These are phyloP conservation scores for Eristalis arbustorum DNA, from an alignment of 2,888 invertebrate species.

Conservation along the genomic window DNA sequence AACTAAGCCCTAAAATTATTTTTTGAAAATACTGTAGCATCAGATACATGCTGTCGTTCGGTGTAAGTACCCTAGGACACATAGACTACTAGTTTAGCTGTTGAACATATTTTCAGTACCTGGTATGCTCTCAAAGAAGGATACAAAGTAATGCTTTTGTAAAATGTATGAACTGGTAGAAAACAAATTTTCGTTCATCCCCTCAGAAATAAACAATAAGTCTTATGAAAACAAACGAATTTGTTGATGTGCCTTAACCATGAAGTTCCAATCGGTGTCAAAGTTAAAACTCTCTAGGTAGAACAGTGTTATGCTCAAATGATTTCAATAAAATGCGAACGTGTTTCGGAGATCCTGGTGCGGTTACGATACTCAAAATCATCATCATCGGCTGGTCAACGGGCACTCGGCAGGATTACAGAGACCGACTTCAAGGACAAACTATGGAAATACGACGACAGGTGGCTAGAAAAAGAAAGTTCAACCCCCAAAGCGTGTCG, in stretches of 20 bases:
- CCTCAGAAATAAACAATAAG: slow-evolving; percentile 5
- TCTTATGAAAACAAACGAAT: neutral
- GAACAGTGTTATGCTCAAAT: slow-evolving; percentile 18
- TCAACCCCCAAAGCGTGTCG: slow-evolving; percentile 13
- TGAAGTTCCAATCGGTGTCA: slow-evolving; percentile 45
- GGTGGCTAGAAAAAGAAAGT: slow-evolving; percentile 70
- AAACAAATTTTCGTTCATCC: neutral
- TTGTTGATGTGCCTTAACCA: slow-evolving; percentile 60
- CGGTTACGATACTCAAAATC: slow-evolving; percentile 41
- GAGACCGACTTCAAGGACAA: slow-evolving; percentile 27
- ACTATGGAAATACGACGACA: slow-evolving; percentile 61
- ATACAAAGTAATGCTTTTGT: slow-evolving; percentile 23
- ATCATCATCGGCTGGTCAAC: slow-evolving; percentile 30
- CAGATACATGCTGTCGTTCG: too few species aligned
- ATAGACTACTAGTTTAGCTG: neutral
- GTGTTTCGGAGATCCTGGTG: slow-evolving; percentile 33
- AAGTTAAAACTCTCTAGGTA: slow-evolving; percentile 5
- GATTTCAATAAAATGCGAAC: slow-evolving; percentile 63
- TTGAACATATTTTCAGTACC: neutral
- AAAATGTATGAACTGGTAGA: neutral
- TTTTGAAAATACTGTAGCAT: too few species aligned
- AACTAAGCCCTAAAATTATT: too few species aligned
- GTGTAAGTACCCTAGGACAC: neutral
- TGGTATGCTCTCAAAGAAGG: neutral
- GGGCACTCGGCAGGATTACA: slow-evolving; percentile 26